A percentile compares a stretch with the other conserved stretches of the same genome.
Conservation (phyloP, 2,888 invertebrate species). For the Sericinus montela region DNA sequence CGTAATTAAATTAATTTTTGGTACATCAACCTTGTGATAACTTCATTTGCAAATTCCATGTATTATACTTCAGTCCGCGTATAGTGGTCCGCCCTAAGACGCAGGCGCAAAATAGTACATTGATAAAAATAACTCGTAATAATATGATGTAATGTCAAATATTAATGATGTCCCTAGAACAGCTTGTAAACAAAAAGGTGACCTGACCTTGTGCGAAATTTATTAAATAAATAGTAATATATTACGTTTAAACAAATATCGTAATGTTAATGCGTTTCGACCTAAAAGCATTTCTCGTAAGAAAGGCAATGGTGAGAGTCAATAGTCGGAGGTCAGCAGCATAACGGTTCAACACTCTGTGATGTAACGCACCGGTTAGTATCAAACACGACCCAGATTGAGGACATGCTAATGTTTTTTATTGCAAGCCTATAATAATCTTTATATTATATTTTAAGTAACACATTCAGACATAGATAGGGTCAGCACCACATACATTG, state of each 20-base stretch:
- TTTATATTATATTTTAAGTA: too few relatives aligned
- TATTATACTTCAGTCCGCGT: too few relatives aligned
- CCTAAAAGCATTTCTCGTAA: constrained; percentile 44
- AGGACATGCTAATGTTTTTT: too few relatives aligned
- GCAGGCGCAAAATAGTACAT: not conserved
- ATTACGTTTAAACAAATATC: constrained; percentile 21
- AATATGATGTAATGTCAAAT: constrained; percentile 2
- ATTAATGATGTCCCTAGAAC: constrained; percentile 13
- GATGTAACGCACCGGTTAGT: constrained; percentile 53
- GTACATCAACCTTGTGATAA: too few relatives aligned
- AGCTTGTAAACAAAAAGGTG: constrained; percentile 18
- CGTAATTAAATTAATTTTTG: too few relatives aligned
- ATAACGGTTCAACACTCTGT: constrained; percentile 51
- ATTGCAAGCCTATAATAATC: too few relatives aligned
- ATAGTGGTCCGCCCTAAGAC: too few relatives aligned
- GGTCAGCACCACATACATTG: too few relatives aligned
- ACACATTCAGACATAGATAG: too few relatives aligned
- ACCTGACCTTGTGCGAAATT: constrained; percentile 21
- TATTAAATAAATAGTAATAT: constrained; percentile 3
- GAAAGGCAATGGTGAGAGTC: constrained; percentile 47
- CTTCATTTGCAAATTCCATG: too few relatives aligned
- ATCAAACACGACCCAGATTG: constrained; percentile 7
- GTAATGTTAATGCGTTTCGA: constrained; percentile 35
- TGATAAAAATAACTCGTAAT: not conserved
- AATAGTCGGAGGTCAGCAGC: constrained; percentile 58